Conservation (phyloP, 1,140 invertebrate genomes). For the Drosophila baimaii region DNA sequence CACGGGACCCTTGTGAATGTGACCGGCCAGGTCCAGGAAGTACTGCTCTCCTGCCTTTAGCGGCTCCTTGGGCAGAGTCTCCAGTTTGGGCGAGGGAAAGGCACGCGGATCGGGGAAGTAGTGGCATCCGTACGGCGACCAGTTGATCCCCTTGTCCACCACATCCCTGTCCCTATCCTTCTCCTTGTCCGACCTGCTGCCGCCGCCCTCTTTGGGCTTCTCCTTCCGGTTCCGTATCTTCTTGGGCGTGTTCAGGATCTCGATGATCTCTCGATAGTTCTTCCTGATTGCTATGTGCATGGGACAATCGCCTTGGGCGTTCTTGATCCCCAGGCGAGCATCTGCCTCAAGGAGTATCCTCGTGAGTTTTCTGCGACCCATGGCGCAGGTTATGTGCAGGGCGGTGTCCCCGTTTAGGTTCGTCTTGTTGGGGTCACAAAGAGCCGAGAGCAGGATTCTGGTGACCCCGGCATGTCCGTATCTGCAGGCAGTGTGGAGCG, state of each 20-base stretch:
- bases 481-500: conserved; percentile 96
- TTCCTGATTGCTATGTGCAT: conserved; percentile 95
- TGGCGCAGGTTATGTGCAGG: conserved; percentile 96
- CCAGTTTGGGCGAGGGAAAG: conserved; percentile 92
- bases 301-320: conserved; percentile 96
- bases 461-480: conserved; percentile 98
- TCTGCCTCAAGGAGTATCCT: conserved; percentile 94
- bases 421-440: conserved; percentile 93
- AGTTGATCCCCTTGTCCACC: conserved; percentile 85
- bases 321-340: conserved; percentile 91
- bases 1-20: conserved; percentile 96
- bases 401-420: conserved; percentile 98
- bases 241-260: conserved; percentile 88
- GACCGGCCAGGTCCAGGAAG: conserved; percentile 97
- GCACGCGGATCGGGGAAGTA: conserved; percentile 93
- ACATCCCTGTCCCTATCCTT: conserved; percentile 72
- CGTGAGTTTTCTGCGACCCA: conserved; percentile 96
- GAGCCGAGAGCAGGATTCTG: conserved; percentile 95
- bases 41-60: conserved; percentile 96
- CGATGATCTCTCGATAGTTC: conserved; percentile 91
- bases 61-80: conserved; percentile 93
- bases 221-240: conserved; percentile 82
- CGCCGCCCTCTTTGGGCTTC: conserved; percentile 56
- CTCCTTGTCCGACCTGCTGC: conserved; percentile 69
- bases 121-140: conserved; percentile 96